A percentile compares a stretch with the other conserved stretches of the same genome.
phyloP scores from a whole-genome alignment of 2,888 invertebrate species.

The Slavum lentiscoides region DNA sequence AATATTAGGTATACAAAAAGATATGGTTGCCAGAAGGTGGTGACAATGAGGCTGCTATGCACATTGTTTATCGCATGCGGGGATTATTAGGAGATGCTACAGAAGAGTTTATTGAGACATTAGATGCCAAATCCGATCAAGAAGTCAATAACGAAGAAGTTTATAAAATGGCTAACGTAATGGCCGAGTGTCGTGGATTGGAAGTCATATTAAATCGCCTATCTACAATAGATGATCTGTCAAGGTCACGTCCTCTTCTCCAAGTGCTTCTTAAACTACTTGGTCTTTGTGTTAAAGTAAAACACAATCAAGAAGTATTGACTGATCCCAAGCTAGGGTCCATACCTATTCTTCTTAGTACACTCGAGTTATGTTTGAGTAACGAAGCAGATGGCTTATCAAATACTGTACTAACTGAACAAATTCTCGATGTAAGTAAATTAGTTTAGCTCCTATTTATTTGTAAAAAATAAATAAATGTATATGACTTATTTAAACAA shows the following conservation, averaged over 20 bases:
- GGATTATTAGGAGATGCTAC: slow-evolving; percentile 97
- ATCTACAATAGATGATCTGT: slow-evolving; percentile 65
- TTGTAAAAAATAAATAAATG: neutral
- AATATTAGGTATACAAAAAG: slow-evolving; percentile 68
- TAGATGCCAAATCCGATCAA: slow-evolving; percentile 80
- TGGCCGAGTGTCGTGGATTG: slow-evolving; percentile 78
- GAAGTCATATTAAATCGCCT: slow-evolving; percentile 81
- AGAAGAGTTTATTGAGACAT: slow-evolving; percentile 95
- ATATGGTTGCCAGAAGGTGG: slow-evolving; percentile 85
- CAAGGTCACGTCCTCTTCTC: slow-evolving; percentile 81
- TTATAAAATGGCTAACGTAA: slow-evolving; percentile 84
- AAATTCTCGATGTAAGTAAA: slow-evolving; percentile 74
- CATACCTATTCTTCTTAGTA: slow-evolving; percentile 80
- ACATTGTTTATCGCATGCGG: slow-evolving; percentile 96
- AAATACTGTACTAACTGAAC: slow-evolving; percentile 82
- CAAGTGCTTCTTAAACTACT: slow-evolving; percentile 89
- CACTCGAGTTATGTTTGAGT: slow-evolving; percentile 72
- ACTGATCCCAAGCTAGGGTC: slow-evolving; percentile 84
- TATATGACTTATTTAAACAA: neutral
- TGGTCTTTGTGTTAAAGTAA: slow-evolving; percentile 86
- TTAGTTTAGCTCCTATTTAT: neutral
- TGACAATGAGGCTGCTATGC: slow-evolving; percentile 91
- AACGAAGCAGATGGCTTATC: slow-evolving; percentile 68
- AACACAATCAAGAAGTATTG: slow-evolving; percentile 84
- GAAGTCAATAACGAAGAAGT: slow-evolving; percentile 94